phyloP scores from a whole-genome alignment of 2,797 vertebrate species.

The Sebastes matsubarae region DNA sequence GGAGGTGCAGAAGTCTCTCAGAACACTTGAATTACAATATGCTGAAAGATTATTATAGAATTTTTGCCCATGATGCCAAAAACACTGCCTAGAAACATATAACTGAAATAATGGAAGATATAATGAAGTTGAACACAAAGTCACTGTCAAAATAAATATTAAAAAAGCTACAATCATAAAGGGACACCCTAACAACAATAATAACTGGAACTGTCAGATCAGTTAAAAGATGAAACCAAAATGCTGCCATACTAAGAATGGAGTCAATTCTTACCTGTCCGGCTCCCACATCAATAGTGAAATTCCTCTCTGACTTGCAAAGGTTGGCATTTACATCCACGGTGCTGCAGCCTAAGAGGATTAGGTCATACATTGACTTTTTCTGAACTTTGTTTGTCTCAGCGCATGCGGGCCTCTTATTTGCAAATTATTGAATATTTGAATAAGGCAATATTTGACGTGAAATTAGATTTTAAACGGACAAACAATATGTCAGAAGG shows the following conservation, averaged over 20 bases:
- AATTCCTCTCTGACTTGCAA: constrained; percentile 77
- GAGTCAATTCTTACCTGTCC: constrained; percentile 54
- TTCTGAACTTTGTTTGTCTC: constrained; percentile 78
- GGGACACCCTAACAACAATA: neutral
- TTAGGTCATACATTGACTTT: constrained; percentile 80
- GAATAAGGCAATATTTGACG: constrained; percentile 72
- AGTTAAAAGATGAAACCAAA: constrained; percentile 19
- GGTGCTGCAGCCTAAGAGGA: constrained; percentile 67
- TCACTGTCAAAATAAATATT: neutral
- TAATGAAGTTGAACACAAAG: neutral
- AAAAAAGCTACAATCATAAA: neutral
- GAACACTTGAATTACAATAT: too few relatives aligned
- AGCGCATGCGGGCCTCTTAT: constrained; percentile 64
- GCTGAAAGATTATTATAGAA: too few relatives aligned
- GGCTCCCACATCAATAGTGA: constrained; percentile 70
- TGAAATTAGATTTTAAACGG: constrained; percentile 65
- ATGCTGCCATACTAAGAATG: constrained; percentile 41
- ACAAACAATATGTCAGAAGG: constrained; percentile 64
- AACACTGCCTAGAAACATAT: neutral
- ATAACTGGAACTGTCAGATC: neutral
- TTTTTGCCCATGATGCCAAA: too few relatives aligned
- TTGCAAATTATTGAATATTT: constrained; percentile 77
- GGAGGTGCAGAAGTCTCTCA: too few relatives aligned
- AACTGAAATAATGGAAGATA: neutral
- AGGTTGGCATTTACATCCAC: constrained; percentile 79